A percentile compares a stretch with the other conserved stretches of the same genome.
Evolutionary conservation across 2,113 vertebrate genomes (phyloP).

Genomic region (Dasyprocta punctata): DNA sequence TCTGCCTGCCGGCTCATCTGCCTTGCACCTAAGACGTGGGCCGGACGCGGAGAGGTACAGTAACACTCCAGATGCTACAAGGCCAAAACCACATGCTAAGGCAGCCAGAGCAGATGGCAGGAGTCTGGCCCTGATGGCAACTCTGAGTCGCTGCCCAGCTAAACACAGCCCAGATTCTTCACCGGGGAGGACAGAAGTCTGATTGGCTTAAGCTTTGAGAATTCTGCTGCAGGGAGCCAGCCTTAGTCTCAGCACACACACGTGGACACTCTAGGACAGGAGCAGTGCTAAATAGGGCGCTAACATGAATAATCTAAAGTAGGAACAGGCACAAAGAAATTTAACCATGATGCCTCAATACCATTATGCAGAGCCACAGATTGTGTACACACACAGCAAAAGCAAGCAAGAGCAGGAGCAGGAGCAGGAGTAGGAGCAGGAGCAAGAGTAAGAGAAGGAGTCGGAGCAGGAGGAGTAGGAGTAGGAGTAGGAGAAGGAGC

Average conservation of each 20-base stretch:
- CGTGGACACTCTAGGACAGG: not conserved
- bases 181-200: not conserved
- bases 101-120: not conserved
- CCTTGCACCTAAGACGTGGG: not conserved
- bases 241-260: not conserved
- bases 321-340: not conserved
- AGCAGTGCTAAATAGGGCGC: not conserved
- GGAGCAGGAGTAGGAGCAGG: not conserved
- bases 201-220: not conserved
- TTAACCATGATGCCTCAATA: not conserved
- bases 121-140: not conserved
- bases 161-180: not conserved
- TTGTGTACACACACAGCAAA: not conserved
- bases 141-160: not conserved
- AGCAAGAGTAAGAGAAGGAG: not conserved
- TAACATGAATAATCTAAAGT: not conserved
- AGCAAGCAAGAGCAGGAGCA: not conserved
- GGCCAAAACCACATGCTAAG: not conserved
- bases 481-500: too few relatives aligned
- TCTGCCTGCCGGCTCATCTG: not conserved
- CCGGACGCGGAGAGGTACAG: rapidly evolving
- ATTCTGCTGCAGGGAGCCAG: not conserved
- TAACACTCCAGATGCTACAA: not conserved
- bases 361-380: not conserved
- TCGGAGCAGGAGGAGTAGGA: not conserved